Percentiles rank a stretch among this genome's conserved stretches.
These are phyloP conservation scores for Cosmopolites sordidus DNA, from an alignment of 2,888 invertebrate species.

Conservation along the genomic window DNA sequence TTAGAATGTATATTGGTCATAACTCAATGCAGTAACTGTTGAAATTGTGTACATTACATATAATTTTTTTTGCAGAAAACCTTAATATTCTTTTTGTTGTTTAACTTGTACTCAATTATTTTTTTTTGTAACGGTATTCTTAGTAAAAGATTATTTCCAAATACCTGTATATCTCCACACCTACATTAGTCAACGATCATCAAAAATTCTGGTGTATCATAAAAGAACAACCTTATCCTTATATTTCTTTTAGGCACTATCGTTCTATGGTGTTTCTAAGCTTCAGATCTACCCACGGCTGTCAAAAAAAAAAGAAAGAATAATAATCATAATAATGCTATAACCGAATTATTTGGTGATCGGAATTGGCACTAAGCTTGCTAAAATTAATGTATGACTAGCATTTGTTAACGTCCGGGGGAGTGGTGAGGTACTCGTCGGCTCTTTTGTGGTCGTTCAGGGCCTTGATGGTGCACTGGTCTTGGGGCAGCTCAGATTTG, in stretches of 20 bases:
- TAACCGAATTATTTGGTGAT: constrained; percentile 13
- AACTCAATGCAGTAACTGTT: no score
- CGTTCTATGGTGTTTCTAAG: background rate
- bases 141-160: background rate
- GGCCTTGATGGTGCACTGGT: constrained; percentile 85
- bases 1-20: no score
- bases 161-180: constrained; percentile 1
- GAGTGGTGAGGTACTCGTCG: constrained; percentile 83
- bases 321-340: no score
- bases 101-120: background rate
- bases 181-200: constrained; percentile 1
- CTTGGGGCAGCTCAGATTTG: constrained; percentile 94
- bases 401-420: constrained; percentile 84
- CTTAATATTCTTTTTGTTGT: background rate
- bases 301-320: no score
- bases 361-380: constrained; percentile 44
- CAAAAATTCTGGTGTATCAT: constrained; percentile 6
- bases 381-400: constrained; percentile 54
- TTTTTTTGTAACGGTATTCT: background rate
- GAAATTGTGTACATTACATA: no score
- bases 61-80: no score
- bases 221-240: background rate
- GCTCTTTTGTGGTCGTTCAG: constrained; percentile 89
- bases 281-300: background rate
- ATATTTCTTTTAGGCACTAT: constrained; percentile 11